Conservation (phyloP, 1,140 invertebrate genomes). For the Sitobion miscanthi region DNA sequence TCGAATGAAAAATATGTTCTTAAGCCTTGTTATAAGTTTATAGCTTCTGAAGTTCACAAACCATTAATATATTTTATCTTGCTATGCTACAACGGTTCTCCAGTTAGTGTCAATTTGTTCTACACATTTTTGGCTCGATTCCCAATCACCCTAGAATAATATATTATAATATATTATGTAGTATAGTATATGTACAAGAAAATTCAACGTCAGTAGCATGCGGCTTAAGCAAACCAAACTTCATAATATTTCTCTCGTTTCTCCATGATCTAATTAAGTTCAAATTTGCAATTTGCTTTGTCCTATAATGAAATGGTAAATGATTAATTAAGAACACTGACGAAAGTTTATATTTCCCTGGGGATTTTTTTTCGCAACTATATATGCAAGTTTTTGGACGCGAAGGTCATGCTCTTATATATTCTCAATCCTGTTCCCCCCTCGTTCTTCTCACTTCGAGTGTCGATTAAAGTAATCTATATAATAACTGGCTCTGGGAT, state of each 20-base stretch:
- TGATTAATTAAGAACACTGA: slow-evolving; percentile 36
- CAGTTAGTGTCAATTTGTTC: not conserved
- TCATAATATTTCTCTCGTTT: not conserved
- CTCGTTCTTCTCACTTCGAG: not conserved
- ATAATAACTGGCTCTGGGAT: not conserved
- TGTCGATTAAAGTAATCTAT: too few species aligned
- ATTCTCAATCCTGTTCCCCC: not conserved
- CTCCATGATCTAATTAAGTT: not conserved
- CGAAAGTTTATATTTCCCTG: slow-evolving; percentile 25
- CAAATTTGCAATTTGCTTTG: not conserved
- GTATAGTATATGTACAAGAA: not conserved
- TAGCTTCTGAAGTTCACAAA: not conserved
- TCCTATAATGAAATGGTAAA: not conserved
- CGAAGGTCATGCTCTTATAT: not conserved
- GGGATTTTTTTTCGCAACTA: not conserved
- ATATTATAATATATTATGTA: not conserved
- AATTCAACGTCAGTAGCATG: not conserved
- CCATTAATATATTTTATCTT: not conserved
- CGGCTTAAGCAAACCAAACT: not conserved
- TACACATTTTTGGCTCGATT: not conserved
- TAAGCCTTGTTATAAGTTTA: not conserved
- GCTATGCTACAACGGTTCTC: not conserved
- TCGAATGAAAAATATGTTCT: not conserved
- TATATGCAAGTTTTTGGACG: not conserved
- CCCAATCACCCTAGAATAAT: not conserved